Percentiles rank a stretch among this genome's conserved stretches.
Conservation (phyloP, 2,113 vertebrate genomes). For the Plecturocebus donacophilus region DNA sequence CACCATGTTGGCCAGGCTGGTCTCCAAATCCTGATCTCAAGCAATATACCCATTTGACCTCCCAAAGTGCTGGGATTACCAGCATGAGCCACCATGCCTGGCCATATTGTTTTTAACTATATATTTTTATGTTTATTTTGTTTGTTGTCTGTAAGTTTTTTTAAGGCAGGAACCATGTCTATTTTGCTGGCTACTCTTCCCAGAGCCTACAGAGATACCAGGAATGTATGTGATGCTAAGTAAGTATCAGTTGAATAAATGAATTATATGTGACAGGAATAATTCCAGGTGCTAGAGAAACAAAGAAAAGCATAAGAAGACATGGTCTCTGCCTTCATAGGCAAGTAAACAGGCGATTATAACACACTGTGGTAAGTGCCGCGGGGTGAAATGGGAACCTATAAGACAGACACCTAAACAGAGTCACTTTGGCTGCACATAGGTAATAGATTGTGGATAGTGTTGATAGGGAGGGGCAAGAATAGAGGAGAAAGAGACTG, state of each 20-base stretch:
- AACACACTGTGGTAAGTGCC: neutral
- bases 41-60: no score
- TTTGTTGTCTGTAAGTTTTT: neutral
- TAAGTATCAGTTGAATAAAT: neutral
- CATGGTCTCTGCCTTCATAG: neutral
- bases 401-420: neutral
- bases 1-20: no score
- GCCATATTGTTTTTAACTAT: neutral
- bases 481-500: neutral
- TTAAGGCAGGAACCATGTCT: neutral
- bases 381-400: neutral
- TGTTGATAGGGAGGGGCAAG: neutral
- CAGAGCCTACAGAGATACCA: neutral
- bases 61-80: no score
- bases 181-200: neutral
- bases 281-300: neutral
- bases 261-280: neutral
- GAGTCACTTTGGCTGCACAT: neutral
- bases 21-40: no score
- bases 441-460: neutral
- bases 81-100: no score
- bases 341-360: neutral
- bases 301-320: neutral
- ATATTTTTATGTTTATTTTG: neutral
- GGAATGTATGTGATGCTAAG: neutral